A percentile compares a stretch with the other conserved stretches of the same genome.
Evolutionary conservation across 2,113 vertebrate genomes (phyloP).

Genomic region (Protomyctophum bolini): DNA sequence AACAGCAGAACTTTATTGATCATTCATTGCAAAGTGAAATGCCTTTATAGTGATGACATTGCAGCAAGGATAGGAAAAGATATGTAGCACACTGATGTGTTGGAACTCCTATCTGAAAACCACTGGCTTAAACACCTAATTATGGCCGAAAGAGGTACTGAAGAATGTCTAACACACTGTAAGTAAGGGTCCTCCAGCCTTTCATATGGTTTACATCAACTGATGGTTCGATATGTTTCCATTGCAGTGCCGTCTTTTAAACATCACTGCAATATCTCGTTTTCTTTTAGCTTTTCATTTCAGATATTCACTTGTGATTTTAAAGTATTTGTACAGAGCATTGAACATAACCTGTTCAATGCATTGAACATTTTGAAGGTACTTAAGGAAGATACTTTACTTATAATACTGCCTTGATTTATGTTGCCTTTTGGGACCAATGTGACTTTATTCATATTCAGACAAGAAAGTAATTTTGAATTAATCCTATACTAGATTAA

Average conservation of each 20-base stretch:
- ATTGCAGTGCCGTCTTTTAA: conserved; percentile 18
- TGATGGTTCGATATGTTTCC: conserved; percentile 3
- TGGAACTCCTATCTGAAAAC: conserved; percentile 50
- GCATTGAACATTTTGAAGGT: conserved; percentile 24
- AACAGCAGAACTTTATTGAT: background rate
- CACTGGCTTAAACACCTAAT: conserved; percentile 15
- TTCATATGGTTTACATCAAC: conserved; percentile 35
- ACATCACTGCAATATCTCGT: background rate
- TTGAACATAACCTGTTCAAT: no score
- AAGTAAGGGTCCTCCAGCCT: conserved; percentile 29
- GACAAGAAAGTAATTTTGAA: conserved; percentile 3
- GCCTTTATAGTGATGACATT: conserved; percentile 8
- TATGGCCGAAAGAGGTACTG: background rate
- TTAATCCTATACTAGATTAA: conserved; percentile 6
- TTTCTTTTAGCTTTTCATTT: conserved; percentile 50
- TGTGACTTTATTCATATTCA: conserved; percentile 18
- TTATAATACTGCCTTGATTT: conserved; percentile 43
- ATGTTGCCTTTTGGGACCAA: conserved; percentile 35
- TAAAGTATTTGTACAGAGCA: conserved; percentile 38
- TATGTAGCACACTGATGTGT: conserved; percentile 15
- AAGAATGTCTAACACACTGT: conserved; percentile 28
- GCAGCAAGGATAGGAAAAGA: conserved; percentile 6
- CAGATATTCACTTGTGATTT: conserved; percentile 24
- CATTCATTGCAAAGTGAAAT: conserved; percentile 8
- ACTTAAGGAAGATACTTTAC: conserved; percentile 22